Conservation (phyloP, 2,888 invertebrate species). For the Eilema griseolum region DNA sequence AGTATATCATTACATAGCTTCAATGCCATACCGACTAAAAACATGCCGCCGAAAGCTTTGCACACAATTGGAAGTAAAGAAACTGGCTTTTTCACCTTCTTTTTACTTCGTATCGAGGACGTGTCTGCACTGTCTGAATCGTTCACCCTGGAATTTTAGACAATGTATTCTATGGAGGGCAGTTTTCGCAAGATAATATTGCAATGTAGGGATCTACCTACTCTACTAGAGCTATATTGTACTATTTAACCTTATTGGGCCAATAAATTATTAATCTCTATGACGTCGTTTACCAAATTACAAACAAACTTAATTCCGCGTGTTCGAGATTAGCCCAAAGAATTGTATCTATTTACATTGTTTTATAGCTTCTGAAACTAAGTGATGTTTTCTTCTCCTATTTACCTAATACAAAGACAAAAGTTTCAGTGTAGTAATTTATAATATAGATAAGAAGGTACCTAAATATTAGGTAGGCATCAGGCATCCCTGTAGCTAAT, state of each 20-base stretch:
- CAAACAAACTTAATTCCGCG: no score
- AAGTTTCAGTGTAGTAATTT: not conserved
- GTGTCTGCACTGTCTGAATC: slow-evolving; percentile 84
- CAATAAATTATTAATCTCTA: no score
- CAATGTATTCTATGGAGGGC: not conserved
- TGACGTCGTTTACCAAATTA: no score
- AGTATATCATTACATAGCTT: slow-evolving; percentile 7
- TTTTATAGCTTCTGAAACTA: not conserved
- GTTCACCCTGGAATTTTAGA: not conserved
- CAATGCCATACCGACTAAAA: slow-evolving; percentile 4
- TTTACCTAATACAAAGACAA: not conserved
- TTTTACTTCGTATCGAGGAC: slow-evolving; percentile 88
- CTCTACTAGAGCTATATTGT: no score
- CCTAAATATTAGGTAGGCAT: not conserved
- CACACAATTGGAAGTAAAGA: slow-evolving; percentile 14
- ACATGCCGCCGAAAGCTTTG: slow-evolving; percentile 75
- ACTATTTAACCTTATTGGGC: no score
- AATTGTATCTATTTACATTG: no score
- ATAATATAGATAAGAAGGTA: not conserved
- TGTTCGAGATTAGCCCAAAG: no score
- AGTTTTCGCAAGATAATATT: not conserved
- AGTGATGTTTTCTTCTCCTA: not conserved
- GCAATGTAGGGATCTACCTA: no score
- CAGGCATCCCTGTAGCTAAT: no score
- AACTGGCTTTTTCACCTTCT: not conserved